Percentiles rank a stretch among this genome's conserved stretches.
Conservation (phyloP, 2,113 vertebrate species). For the Rhinolophus sinicus region DNA sequence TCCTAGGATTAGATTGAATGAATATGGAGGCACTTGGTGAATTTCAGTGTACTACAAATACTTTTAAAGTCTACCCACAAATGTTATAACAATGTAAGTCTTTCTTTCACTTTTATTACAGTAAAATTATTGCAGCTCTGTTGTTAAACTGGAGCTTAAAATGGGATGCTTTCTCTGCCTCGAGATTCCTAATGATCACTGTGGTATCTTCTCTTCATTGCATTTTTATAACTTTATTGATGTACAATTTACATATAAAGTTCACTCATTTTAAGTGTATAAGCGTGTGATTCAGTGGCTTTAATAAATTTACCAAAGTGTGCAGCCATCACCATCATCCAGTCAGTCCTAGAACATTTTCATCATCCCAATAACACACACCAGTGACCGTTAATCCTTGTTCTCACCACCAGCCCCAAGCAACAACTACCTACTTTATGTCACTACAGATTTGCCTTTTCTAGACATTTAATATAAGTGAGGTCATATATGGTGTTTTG, state of each 20-base stretch:
- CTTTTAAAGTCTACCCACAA: background rate
- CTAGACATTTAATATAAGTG: background rate
- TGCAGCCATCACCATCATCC: background rate
- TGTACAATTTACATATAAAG: background rate
- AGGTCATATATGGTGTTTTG: background rate
- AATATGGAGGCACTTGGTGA: background rate
- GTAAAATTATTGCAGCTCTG: background rate
- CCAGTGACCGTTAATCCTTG: background rate
- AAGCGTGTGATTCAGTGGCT: background rate
- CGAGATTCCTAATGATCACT: background rate
- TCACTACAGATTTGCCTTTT: background rate
- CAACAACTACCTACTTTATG: background rate
- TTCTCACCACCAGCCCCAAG: background rate
- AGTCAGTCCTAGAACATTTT: background rate
- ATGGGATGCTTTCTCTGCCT: background rate
- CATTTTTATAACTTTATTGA: conserved; percentile 29
- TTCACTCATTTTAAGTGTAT: background rate
- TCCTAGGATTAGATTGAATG: background rate
- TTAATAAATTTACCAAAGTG: conserved; percentile 15
- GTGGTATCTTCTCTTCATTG: background rate
- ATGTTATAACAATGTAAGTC: background rate
- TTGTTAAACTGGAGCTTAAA: background rate
- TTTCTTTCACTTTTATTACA: background rate
- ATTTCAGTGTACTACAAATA: background rate
- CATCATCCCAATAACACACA: background rate